These are phyloP conservation scores for Diachrysia chrysitis DNA, from an alignment of 2,888 invertebrate species.

Conservation along the genomic window DNA sequence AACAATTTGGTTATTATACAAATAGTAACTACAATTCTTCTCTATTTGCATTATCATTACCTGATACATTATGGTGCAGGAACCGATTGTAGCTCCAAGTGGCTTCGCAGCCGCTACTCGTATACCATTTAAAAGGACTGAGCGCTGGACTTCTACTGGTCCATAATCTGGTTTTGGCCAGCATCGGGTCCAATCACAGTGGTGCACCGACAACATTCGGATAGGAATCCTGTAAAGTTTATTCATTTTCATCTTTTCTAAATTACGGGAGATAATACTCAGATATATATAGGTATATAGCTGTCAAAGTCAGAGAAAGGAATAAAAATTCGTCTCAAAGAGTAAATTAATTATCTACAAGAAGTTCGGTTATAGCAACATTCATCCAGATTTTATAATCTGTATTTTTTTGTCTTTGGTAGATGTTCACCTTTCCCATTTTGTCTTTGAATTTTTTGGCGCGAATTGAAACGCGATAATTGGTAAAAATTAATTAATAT, in stretches of 20 bases:
- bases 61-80: slow-evolving; percentile 83
- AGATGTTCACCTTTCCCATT: background rate
- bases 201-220: slow-evolving; percentile 56
- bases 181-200: slow-evolving; percentile 25
- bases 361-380: background rate
- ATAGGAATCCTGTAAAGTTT: slow-evolving; percentile 23
- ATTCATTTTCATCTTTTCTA: slow-evolving; percentile 28
- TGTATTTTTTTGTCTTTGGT: background rate
- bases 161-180: slow-evolving; percentile 73
- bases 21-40: too few species aligned
- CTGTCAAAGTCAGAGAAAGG: slow-evolving; percentile 7
- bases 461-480: background rate
- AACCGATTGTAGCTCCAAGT: slow-evolving; percentile 69
- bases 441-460: background rate
- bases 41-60: slow-evolving; percentile 55
- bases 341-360: background rate
- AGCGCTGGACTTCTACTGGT: slow-evolving; percentile 72
- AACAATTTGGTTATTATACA: too few species aligned
- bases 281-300: background rate
- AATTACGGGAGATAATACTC: background rate
- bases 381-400: background rate
- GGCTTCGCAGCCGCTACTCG: slow-evolving; percentile 71
- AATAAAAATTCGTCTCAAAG: background rate
- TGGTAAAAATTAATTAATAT: too few species aligned
- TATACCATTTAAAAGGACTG: slow-evolving; percentile 74